Conservation (phyloP, 2,797 vertebrate species). For the Xyrichtys novacula region DNA sequence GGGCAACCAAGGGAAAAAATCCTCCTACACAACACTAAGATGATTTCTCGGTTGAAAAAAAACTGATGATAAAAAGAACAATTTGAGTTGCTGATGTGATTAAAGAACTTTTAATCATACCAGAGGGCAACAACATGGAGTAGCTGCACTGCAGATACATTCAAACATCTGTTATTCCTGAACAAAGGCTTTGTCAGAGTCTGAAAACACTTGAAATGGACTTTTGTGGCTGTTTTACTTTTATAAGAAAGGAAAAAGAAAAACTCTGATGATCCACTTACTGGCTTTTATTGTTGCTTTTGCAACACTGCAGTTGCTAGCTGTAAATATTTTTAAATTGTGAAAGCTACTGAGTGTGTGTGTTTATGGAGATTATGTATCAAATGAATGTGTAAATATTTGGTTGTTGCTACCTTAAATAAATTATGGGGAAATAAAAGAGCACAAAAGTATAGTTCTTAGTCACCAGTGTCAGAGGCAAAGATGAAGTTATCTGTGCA, state of each 20-base stretch:
- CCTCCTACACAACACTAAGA: conserved; percentile 1
- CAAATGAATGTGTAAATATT: too few relatives aligned
- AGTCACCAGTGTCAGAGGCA: not conserved
- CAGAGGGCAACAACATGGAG: conserved; percentile 3
- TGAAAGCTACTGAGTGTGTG: not conserved
- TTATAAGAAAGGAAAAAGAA: not conserved
- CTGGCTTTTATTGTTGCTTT: not conserved
- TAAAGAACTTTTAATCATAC: conserved; percentile 17
- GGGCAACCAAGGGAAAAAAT: not conserved
- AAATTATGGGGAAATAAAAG: too few relatives aligned
- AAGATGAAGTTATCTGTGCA: conserved; percentile 30
- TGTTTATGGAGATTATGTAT: too few relatives aligned
- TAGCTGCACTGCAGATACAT: conserved; percentile 9
- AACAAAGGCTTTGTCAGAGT: not conserved
- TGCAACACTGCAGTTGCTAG: too few relatives aligned
- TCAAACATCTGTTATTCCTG: not conserved
- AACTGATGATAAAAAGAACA: conserved; percentile 15
- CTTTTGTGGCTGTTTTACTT: too few relatives aligned
- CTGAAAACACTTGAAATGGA: not conserved
- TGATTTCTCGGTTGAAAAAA: conserved; percentile 5
- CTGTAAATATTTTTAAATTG: too few relatives aligned
- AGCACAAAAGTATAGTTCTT: not conserved
- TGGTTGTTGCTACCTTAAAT: too few relatives aligned
- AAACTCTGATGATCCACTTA: too few relatives aligned
- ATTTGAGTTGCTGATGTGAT: not conserved